These are phyloP conservation scores for Meteorus cinctellus DNA, from an alignment of 2,888 invertebrate species.

Conservation along the genomic window DNA sequence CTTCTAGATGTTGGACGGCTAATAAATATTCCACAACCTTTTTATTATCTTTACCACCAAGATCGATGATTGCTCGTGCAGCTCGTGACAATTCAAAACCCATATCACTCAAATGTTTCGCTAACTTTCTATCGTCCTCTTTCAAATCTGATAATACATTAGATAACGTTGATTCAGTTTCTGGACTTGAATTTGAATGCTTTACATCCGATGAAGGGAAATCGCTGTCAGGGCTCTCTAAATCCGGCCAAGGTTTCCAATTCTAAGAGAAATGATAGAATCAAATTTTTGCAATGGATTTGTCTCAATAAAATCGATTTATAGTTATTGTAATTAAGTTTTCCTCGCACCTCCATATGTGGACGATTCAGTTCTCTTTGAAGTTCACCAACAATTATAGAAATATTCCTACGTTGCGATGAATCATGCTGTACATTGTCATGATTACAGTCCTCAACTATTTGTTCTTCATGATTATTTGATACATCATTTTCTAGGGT, in stretches of 20 bases:
- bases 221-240: constrained; percentile 63
- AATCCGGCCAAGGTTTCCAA: constrained; percentile 69
- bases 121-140: constrained; percentile 77
- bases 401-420: constrained; percentile 76
- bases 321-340: neutral
- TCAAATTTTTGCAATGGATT: constrained; percentile 11
- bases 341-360: constrained; percentile 61
- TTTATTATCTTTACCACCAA: constrained; percentile 88
- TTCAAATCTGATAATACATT: constrained; percentile 61
- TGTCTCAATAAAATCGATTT: neutral
- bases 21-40: constrained; percentile 91
- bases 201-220: neutral
- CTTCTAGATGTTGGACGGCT: constrained; percentile 76
- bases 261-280: constrained; percentile 57
- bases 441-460: constrained; percentile 51
- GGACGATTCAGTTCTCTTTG: constrained; percentile 78
- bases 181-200: constrained; percentile 37
- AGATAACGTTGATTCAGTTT: constrained; percentile 49
- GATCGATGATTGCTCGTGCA: constrained; percentile 82
- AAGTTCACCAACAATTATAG: constrained; percentile 84
- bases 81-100: constrained; percentile 90
- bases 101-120: constrained; percentile 87
- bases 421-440: constrained; percentile 54
- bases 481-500: constrained; percentile 53
- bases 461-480: constrained; percentile 51